These are phyloP conservation scores for Troides helena DNA, from an alignment of 2,888 invertebrate species.

Conservation along the genomic window DNA sequence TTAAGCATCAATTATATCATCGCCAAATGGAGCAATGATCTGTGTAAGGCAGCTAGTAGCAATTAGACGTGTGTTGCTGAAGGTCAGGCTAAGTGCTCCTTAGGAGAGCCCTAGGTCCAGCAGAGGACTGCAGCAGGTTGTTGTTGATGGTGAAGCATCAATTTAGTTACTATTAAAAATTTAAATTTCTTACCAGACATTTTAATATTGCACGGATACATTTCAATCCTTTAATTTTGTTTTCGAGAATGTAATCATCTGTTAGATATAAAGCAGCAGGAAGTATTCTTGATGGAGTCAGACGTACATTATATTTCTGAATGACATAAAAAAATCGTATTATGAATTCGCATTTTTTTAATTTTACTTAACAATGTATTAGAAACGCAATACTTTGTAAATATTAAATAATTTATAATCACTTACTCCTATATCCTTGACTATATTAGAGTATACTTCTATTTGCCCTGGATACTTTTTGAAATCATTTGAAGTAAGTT, in stretches of 20 bases:
- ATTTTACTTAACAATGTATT: not conserved
- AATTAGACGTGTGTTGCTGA: too few relatives aligned
- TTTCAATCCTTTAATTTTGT: slow-evolving; percentile 59
- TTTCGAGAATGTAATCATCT: slow-evolving; percentile 56
- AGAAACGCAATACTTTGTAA: not conserved
- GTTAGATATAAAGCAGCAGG: slow-evolving; percentile 58
- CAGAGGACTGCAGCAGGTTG: too few relatives aligned
- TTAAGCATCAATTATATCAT: too few relatives aligned
- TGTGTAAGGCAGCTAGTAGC: too few relatives aligned
- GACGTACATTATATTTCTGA: slow-evolving; percentile 51
- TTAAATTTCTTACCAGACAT: slow-evolving; percentile 53
- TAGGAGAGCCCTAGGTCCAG: too few relatives aligned
- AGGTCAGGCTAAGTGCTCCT: too few relatives aligned
- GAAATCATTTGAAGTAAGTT: slow-evolving; percentile 53
- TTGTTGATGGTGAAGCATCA: not conserved
- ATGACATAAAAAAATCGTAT: slow-evolving; percentile 35
- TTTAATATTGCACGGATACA: slow-evolving; percentile 53
- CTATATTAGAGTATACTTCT: slow-evolving; percentile 55
- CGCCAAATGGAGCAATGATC: too few relatives aligned
- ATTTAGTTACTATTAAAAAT: not conserved
- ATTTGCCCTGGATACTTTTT: slow-evolving; percentile 63
- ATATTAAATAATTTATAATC: not conserved
- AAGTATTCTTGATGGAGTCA: slow-evolving; percentile 52
- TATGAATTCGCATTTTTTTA: too few relatives aligned
- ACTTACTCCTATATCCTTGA: slow-evolving; percentile 52